Evolutionary conservation across 1,140 invertebrate genomes (phyloP).

Genomic region (Lordiphosa mommai): DNA sequence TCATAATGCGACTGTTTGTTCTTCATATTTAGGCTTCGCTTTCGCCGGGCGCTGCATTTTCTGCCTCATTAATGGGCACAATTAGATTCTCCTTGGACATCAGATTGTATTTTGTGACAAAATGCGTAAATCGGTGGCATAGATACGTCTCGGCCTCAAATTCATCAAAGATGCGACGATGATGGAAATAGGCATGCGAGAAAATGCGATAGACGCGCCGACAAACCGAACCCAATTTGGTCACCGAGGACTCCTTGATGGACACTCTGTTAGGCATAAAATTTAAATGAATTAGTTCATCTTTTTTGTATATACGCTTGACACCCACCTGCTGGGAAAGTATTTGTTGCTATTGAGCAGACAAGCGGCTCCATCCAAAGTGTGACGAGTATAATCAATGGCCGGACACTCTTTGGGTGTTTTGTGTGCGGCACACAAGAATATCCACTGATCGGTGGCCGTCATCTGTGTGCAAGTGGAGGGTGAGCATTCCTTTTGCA

Average conservation of each 20-base stretch:
- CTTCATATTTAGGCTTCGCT: conserved; percentile 83
- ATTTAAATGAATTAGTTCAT: conserved; percentile 22
- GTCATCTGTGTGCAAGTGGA: conserved; percentile 99
- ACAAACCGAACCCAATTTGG: conserved; percentile 98
- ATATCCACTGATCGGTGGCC: conserved; percentile 99
- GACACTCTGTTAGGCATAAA: conserved; percentile 88
- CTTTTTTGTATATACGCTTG: too few species aligned
- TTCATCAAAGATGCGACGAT: conserved; percentile 97
- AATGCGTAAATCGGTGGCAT: conserved; percentile 97
- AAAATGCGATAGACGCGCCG: conserved; percentile 99
- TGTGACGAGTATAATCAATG: conserved; percentile 99
- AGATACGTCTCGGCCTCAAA: conserved; percentile 98
- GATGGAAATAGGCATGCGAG: conserved; percentile 99
- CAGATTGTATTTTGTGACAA: conserved; percentile 98
- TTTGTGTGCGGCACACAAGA: conserved; percentile 99
- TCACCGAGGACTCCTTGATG: conserved; percentile 99
- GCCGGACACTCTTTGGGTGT: conserved; percentile 99
- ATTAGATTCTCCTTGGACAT: conserved; percentile 99
- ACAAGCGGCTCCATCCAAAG: conserved; percentile 99
- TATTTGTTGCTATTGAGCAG: conserved; percentile 99
- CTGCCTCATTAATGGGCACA: conserved; percentile 89
- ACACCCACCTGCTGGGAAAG: conserved; percentile 96
- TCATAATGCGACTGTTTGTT: conserved; percentile 3
- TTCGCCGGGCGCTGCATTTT: conserved; percentile 83
- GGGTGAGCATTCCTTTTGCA: conserved; percentile 97